Percentiles rank a stretch among this genome's conserved stretches.
Conservation (phyloP, 2,797 vertebrate species). For the Epinephelus awoara region DNA sequence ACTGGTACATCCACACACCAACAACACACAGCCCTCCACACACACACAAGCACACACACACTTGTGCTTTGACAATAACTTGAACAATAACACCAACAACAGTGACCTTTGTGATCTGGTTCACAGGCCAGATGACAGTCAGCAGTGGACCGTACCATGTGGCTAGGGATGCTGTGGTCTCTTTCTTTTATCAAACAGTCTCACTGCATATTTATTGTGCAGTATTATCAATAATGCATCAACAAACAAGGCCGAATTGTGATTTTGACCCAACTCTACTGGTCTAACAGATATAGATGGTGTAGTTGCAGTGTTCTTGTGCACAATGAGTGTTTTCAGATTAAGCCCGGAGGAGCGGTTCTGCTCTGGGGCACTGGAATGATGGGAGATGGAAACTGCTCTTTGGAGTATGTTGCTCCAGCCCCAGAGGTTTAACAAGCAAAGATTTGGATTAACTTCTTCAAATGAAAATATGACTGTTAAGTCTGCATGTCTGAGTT, state of each 20-base stretch:
- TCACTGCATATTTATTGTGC: slow-evolving; percentile 18
- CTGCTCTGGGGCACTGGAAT: slow-evolving; percentile 14
- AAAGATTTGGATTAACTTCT: slow-evolving; percentile 70
- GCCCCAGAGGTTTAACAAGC: slow-evolving; percentile 62
- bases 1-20: background rate
- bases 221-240: slow-evolving; percentile 50
- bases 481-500: slow-evolving; percentile 51
- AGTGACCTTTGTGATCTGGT: slow-evolving; percentile 49
- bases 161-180: background rate
- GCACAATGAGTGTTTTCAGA: slow-evolving; percentile 6
- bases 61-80: slow-evolving; percentile 49
- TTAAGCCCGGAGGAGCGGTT: slow-evolving; percentile 16
- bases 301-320: background rate
- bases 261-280: background rate
- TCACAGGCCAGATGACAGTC: slow-evolving; percentile 48
- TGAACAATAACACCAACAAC: slow-evolving; percentile 49
- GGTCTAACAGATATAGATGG: background rate
- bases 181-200: slow-evolving; percentile 9
- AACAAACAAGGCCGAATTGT: slow-evolving; percentile 28
- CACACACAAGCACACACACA: slow-evolving; percentile 9
- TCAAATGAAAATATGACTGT: slow-evolving; percentile 68
- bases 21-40: background rate
- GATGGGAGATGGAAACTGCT: slow-evolving; percentile 35
- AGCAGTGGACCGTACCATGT: slow-evolving; percentile 42
- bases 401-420: slow-evolving; percentile 48